Evolutionary conservation across 2,797 vertebrate species (phyloP).

Genomic region (Bovichtus diacanthus): DNA sequence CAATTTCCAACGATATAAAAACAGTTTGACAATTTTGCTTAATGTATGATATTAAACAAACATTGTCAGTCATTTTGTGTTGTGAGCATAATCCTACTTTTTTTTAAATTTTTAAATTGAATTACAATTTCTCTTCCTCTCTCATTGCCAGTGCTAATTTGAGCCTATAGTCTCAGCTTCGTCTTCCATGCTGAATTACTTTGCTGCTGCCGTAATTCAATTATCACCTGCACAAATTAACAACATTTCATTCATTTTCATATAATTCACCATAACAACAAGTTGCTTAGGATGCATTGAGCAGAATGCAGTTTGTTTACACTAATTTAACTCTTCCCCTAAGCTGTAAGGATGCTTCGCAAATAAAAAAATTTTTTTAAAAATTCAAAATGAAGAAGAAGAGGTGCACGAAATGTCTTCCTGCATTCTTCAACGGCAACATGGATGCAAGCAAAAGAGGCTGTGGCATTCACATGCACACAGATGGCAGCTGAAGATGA

Average conservation of each 20-base stretch:
- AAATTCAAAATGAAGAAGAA: no score
- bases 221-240: slow-evolving; percentile 38
- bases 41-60: neutral
- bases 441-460: neutral
- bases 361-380: neutral
- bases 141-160: neutral
- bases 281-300: neutral
- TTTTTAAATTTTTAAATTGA: neutral
- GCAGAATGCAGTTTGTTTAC: neutral
- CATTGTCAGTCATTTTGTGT: neutral
- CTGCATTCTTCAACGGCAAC: neutral
- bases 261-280: slow-evolving; percentile 12
- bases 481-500: slow-evolving; percentile 1
- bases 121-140: neutral
- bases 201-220: slow-evolving; percentile 31
- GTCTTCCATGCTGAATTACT: slow-evolving; percentile 13
- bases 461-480: neutral
- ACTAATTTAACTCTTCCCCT: neutral
- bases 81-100: neutral
- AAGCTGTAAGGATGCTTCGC: neutral
- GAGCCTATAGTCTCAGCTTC: neutral
- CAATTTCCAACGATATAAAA: neutral
- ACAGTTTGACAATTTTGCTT: neutral
- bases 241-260: slow-evolving; percentile 33
- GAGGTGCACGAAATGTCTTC: no score